Base-by-base conservation (phyloP, 2,888 invertebrate species). In the Ectemnius cavifrons region DNA sequence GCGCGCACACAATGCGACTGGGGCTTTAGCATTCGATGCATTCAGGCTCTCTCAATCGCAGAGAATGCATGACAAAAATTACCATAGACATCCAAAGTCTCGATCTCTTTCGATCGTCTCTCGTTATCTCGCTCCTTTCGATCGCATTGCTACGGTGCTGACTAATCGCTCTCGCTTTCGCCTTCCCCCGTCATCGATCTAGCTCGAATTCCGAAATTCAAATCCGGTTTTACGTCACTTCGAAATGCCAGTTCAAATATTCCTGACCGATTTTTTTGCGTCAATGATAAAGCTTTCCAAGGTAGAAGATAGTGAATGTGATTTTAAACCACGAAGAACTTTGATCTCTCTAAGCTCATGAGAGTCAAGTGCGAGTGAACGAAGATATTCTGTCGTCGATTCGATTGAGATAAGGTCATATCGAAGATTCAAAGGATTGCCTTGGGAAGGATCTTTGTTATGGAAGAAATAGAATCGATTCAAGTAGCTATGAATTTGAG, bases 101-200 rank as follows among this genome's bases (percentile, higher is more conserved):
- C 63, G 37, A 20, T 37, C 37, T 13, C 52, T 52, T 16, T 52
- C 16, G 8, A 11, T 52, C 16, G 14, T 2, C 52, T 52, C 5
- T 11, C 52, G 14, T 6, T 13, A 52, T 14, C 16, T 52, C 37
- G 37, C 37, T 37, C 37, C 37, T 11, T 37, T 37, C 37, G 5
- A 37, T 37, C 8, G 11, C 37, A 11, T 37, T 37, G 8, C 37
- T 1, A 11, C 37, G 0, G 37, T 4, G 49, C 63, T 60, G 66
- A 72, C 27, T 61, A 56, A 63, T 67, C 66, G 75, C 80, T 80
- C 60, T 80, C 79, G 59, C 71, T 81, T 73, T 77, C 69, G 16
- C 14, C 52, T 52, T 16, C n/a, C 16, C 14, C n/a, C n/a, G 5
- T 14, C 14, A 52, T 0, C 16, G 16, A 37, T 4, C 37, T 1